phyloP scores from a whole-genome alignment of 2,888 invertebrate species.

The Eurytoma californica region DNA sequence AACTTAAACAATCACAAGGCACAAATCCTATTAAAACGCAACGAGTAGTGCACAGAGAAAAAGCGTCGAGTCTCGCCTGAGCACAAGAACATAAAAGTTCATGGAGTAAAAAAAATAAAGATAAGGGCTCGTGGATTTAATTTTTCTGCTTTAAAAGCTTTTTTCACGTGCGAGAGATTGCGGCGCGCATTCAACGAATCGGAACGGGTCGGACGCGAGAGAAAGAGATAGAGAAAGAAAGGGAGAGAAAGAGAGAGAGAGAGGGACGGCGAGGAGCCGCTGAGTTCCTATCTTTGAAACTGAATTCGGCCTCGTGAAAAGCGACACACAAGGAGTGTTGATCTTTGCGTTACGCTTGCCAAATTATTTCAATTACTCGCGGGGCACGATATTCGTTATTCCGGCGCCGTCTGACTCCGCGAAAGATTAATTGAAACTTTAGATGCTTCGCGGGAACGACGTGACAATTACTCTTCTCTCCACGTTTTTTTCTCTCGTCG shows the following conservation, averaged over 20 bases:
- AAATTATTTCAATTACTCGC: slow-evolving; percentile 46
- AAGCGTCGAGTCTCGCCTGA: no score
- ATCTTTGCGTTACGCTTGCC: slow-evolving; percentile 40
- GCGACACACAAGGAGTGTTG: slow-evolving; percentile 42
- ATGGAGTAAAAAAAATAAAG: not conserved
- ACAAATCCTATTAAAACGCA: no score
- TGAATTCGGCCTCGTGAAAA: slow-evolving; percentile 28
- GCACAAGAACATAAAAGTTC: no score
- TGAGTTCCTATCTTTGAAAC: slow-evolving; percentile 23
- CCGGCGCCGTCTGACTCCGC: not conserved
- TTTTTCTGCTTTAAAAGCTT: slow-evolving; percentile 35
- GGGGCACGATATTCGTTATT: not conserved
- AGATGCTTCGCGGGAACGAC: not conserved
- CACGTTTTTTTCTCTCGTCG: no score
- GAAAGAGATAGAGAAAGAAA: slow-evolving; percentile 28
- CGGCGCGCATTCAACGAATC: slow-evolving; percentile 42
- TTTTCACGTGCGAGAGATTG: slow-evolving; percentile 49
- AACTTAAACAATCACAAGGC: no score
- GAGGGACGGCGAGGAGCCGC: slow-evolving; percentile 11
- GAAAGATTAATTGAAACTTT: slow-evolving; percentile 25
- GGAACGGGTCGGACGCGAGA: slow-evolving; percentile 28
- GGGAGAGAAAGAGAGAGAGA: slow-evolving; percentile 19
- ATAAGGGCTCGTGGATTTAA: slow-evolving; percentile 3
- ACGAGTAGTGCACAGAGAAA: no score
- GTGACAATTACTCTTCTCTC: not conserved